These are phyloP conservation scores for Oikopleura albicans DNA, from an alignment of 23 tunicate genomes.

Conservation along the genomic window DNA sequence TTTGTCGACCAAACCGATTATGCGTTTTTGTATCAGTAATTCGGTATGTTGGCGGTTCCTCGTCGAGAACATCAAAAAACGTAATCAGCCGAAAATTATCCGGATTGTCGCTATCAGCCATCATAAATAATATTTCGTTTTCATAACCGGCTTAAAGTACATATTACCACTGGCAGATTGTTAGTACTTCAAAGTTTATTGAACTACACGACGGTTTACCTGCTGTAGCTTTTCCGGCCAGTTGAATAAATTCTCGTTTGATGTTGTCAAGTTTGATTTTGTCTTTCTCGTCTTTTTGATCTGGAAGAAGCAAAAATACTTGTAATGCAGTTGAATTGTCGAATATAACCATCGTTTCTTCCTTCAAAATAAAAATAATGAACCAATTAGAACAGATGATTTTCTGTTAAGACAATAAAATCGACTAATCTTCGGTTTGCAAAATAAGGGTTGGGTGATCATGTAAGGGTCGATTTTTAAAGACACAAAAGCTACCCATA, in stretches of 20 bases:
- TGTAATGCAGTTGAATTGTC: not conserved
- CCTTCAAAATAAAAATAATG: slow-evolving; percentile 10
- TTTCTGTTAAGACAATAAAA: not conserved
- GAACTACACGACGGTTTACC: not conserved
- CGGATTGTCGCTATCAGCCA: slow-evolving; percentile 4
- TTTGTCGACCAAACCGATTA: not conserved
- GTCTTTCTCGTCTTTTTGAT: not conserved
- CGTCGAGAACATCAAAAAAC: not conserved
- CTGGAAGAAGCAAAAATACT: not conserved
- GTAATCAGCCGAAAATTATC: not conserved
- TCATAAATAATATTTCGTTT: not conserved
- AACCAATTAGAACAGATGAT: too few species aligned
- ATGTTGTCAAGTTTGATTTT: not conserved
- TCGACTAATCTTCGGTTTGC: too few species aligned
- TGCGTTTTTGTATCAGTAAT: not conserved
- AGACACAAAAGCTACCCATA: too few species aligned
- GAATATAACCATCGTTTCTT: not conserved
- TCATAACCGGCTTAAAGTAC: not conserved
- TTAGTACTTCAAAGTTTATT: not conserved
- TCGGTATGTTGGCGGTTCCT: not conserved
- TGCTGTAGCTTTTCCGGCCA: not conserved
- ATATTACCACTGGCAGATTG: not conserved
- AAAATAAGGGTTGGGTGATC: too few species aligned
- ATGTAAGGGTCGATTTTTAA: too few species aligned
- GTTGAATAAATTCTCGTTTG: not conserved